These are phyloP conservation scores for Galendromus occidentalis DNA, from an alignment of 1,140 invertebrate genomes.

Conservation along the genomic window DNA sequence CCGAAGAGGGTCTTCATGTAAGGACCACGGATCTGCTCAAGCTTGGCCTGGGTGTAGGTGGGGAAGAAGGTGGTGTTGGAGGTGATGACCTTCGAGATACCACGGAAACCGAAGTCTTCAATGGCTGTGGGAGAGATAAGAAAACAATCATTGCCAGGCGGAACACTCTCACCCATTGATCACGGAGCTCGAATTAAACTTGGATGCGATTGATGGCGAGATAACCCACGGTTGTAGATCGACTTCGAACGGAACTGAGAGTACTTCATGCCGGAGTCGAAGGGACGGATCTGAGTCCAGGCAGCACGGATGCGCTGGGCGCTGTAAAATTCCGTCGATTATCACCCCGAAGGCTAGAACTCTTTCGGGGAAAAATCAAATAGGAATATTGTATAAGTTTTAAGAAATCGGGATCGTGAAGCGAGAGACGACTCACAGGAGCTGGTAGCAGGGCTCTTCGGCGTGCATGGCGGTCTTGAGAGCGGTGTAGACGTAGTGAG, in stretches of 20 bases:
- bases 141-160: neutral
- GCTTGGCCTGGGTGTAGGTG: neutral
- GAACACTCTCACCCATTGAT: neutral
- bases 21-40: slow-evolving; percentile 6
- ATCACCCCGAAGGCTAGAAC: too few relatives aligned
- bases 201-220: neutral
- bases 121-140: neutral
- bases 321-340: neutral
- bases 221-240: neutral
- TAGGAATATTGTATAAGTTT: too few relatives aligned
- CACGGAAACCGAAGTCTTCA: slow-evolving; percentile 1
- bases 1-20: neutral
- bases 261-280: neutral
- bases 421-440: neutral
- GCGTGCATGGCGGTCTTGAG: neutral
- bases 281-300: slow-evolving; percentile 7
- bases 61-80: neutral
- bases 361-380: too few relatives aligned
- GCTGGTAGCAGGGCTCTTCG: slow-evolving; percentile 6
- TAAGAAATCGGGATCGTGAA: too few relatives aligned
- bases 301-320: slow-evolving; percentile 1
- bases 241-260: neutral
- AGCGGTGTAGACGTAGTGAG: neutral
- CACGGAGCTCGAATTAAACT: neutral
- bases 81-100: slow-evolving; percentile 6